Percentiles rank a stretch among this genome's conserved stretches.
Conservation (phyloP, 2,797 vertebrate species). For the Jordanella pulchra region DNA sequence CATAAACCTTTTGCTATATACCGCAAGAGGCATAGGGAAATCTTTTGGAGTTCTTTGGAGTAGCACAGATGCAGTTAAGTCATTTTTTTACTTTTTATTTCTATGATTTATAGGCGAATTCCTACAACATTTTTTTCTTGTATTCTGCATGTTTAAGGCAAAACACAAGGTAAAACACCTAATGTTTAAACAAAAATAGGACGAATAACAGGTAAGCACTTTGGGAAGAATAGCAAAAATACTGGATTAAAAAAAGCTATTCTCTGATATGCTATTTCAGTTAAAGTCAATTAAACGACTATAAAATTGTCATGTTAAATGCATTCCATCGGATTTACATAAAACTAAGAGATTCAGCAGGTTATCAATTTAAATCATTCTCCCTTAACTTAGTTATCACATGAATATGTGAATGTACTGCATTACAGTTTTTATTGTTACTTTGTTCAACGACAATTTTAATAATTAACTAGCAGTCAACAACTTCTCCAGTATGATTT, state of each 20-base stretch:
- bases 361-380: background rate
- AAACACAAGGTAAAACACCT: background rate
- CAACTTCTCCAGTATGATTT: constrained; percentile 73
- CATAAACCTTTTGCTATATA: background rate
- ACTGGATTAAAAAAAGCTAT: background rate
- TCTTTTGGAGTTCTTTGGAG: background rate
- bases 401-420: background rate
- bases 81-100: background rate
- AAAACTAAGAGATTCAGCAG: background rate
- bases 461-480: constrained; percentile 22
- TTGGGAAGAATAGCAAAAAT: background rate
- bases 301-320: background rate
- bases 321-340: background rate
- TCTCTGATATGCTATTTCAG: no score
- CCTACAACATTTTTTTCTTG: background rate
- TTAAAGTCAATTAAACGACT: background rate
- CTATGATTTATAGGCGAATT: background rate
- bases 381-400: background rate
- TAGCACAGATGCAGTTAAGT: background rate
- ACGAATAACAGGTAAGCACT: background rate
- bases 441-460: background rate
- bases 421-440: background rate
- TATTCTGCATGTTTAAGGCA: background rate
- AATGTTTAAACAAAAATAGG: background rate
- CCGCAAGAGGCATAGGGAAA: background rate